Evolutionary conservation across 2,113 vertebrate species (phyloP), one percentile per base, ranked within the genome.

Genomic region (Pangasianodon hypophthalmus): DNA sequence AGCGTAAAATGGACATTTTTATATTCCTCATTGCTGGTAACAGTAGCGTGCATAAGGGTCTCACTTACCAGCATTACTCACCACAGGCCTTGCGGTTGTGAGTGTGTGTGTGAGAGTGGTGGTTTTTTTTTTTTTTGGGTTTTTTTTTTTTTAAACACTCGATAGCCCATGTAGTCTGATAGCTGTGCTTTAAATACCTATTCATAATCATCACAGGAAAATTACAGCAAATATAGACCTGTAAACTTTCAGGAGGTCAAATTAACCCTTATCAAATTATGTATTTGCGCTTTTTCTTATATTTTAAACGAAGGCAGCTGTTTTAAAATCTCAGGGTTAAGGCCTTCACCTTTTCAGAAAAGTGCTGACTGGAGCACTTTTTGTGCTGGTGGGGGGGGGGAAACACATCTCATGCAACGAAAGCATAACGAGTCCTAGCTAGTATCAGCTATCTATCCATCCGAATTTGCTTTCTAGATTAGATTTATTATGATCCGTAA

Each of bases 31-130:
- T 69, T 81, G 24, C 48, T 21, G 32, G 52, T 58, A 71, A 71
- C 32, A 69, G 24, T 11, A 54, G 21, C 18, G 4, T 41, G 64
- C 2, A 81, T 8, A 32, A 46, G 58, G 89, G 50, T 64, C 32
- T 62, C 37, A 44, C 26, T 90, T 82, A 86, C 84, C 29, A 41
- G 75, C 37, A 86, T 69, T 46, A 21, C 71, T 54, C 77, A 86
- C 73, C 44, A 82, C 29, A 56, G 58, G 9, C 62, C 18, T 48
- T 89, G 84, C 18, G 60, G 32, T 29, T 50, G 77, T 71, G n/a
- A 14, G 29, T 67, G 10, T 79, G 41, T 46, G 73, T 46, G 44
- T 29, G 77, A 1, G 37, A 37, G 37, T 50, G 67, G 32, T 58
- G 32, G 52, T 32, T 13, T 37, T 37, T 37, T 32, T 84, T 73